Conservation (phyloP, 2,113 vertebrate genomes). For the Mellivora capensis region DNA sequence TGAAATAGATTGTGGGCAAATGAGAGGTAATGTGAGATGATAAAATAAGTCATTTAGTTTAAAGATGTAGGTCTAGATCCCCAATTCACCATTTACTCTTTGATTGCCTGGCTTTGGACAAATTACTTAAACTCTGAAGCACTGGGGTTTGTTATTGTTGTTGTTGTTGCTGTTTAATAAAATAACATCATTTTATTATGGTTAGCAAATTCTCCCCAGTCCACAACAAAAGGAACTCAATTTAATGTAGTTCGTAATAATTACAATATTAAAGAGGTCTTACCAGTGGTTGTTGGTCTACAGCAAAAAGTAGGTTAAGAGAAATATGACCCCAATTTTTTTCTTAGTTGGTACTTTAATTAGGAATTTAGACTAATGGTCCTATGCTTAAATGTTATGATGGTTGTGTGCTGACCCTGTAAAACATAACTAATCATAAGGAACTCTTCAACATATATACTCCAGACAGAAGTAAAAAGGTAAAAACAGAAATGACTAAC, state of each 20-base stretch:
- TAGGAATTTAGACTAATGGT: constrained; percentile 64
- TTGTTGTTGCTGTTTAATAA: background rate
- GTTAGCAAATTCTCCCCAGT: constrained; percentile 9
- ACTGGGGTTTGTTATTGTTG: background rate
- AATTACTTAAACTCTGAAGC: background rate
- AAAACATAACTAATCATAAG: background rate
- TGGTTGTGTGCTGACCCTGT: background rate
- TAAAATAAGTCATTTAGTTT: background rate
- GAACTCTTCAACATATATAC: constrained; percentile 26
- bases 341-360: constrained; percentile 52
- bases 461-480: constrained; percentile 13
- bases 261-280: background rate
- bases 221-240: background rate
- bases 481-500: constrained; percentile 45
- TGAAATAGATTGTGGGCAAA: background rate
- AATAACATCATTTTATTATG: background rate
- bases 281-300: background rate
- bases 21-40: background rate
- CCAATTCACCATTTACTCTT: background rate
- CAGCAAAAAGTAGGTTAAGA: constrained; percentile 7
- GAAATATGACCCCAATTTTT: constrained; percentile 20
- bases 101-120: background rate
- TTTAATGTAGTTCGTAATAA: background rate
- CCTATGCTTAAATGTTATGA: constrained; percentile 33
- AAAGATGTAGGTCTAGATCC: background rate